Percentiles rank a stretch among this genome's conserved stretches.
Evolutionary conservation across 2,797 vertebrate species (phyloP).

Genomic region (Lindbergichthys nudifrons): DNA sequence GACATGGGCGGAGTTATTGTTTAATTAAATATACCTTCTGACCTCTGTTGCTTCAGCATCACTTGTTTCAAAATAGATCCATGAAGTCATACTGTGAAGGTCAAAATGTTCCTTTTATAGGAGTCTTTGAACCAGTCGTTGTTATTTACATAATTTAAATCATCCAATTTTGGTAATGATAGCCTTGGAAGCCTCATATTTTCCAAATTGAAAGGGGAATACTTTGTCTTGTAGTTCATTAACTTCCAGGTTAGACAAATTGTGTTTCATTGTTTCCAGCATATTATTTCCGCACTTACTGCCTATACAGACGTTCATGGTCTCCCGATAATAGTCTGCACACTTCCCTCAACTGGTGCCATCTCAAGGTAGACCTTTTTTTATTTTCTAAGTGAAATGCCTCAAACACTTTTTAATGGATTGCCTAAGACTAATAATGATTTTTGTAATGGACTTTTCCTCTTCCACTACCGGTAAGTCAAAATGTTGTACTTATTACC

Average conservation of each 20-base stretch:
- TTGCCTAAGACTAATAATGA: no score
- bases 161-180: not conserved
- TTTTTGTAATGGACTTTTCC: not conserved
- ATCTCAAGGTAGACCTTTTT: no score
- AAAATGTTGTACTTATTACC: not conserved
- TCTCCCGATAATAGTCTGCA: no score
- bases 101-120: not conserved
- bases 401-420: no score
- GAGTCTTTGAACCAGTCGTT: not conserved
- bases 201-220: not conserved
- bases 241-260: not conserved
- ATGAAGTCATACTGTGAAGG: not conserved
- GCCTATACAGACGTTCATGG: not conserved
- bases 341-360: no score
- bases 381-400: no score
- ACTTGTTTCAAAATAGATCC: not conserved
- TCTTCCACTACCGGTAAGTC: not conserved
- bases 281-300: not conserved
- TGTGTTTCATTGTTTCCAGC: not conserved
- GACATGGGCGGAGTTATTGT: conserved; percentile 38
- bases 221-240: not conserved
- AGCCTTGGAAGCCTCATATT: not conserved
- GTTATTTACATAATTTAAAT: not conserved
- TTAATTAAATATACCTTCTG: conserved; percentile 13
- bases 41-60: not conserved